Evolutionary conservation across 2,888 invertebrate species (phyloP), one percentile per base, ranked within the genome.

Genomic region (Poecilus cupreus): DNA sequence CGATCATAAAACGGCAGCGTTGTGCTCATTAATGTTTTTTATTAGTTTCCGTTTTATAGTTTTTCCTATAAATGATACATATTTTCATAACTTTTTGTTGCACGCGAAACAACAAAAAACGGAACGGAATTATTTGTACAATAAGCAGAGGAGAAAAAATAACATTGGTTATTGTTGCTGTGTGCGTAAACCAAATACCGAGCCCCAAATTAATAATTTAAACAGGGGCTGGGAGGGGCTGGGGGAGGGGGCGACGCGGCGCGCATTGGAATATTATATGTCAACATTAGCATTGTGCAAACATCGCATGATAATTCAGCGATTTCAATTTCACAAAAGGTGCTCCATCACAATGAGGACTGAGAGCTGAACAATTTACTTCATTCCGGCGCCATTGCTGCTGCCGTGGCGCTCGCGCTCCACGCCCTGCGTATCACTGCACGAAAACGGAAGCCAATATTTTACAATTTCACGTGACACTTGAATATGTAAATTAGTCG

Each of bases 201-300:
- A 18, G 5, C 46, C 13, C 10, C 22, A 54, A 54, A 54, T 54
- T 54, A 54, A 54, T 22, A 54, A 54, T 54, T 54, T 54, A 54
- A 54, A 54, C 54, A 54, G 18, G 4, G 22, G 22, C 10, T 18
- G 51, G 32, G 26, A 26, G 4, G 22, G 6, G 1, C n/a, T n/a
- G n/a, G 20, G 70, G 6, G 18, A 70, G 43, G 16, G 51, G 1
- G 46, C 60, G 6, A 6, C 46, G n/a, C 13, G 1, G 22, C 43
- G 22, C 46, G 13, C 43, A 72, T 22, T 43, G 18, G 51, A 51
- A 51, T 68, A 68, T 68, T 16, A 68, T 13, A 74, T 74, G 24
- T 74, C 74, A 74, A 74, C 74, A 74, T 74, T 74, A 74, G 74
- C 74, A 74, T 16, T 49, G 49, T 24, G 74, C 74, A 74, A 74